Evolutionary conservation across 1,140 invertebrate genomes (phyloP), one percentile per base, ranked within the genome.

Genomic region (Bombus pyrosoma): DNA sequence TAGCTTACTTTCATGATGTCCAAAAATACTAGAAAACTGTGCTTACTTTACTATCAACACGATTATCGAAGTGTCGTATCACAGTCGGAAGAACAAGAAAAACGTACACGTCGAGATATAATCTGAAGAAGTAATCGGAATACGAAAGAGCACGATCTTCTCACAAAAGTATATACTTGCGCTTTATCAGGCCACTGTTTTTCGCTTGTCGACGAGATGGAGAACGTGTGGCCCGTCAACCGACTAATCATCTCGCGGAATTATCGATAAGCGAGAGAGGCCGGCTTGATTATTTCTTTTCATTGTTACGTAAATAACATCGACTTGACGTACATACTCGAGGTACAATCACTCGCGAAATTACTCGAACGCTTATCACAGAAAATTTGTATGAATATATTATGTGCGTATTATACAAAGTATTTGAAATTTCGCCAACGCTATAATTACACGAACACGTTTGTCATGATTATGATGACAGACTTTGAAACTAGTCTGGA

Each of bases 271-370:
- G 41, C 69, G 41, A 72, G 28, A 13, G 3, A 13, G 57, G 25
- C 34, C 25, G 39, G 34, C 9, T 25, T 41, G 77, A 79, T 68
- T 34, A 25, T 79, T 79, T 81, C 68, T 43, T 72, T 57, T 81
- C 47, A 37, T 59, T 39, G 37, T 81, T 69, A 81, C 68, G 69
- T 59, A 41, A 81, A 81, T 59, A 79, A 41, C 22, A 74, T 25
- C 72, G 72, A 32, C 47, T 47, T 41, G 72, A 2, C 18, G n/a
- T 18, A 69, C 43, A 5, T 47, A 32, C 47, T 34, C 72, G 72
- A 8, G 18, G n/a, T 18, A 69, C 25, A 59, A 28, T 59, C 25
- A 18, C 25, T 25, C 28, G 0, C 3, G 12, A 28, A n/a, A 62
- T 12, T 62, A 62, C n/a, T 62, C 59, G 59, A 8, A n/a, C 10